phyloP scores from a whole-genome alignment of 2,888 invertebrate species.

The Elaeidobius kamerunicus region DNA sequence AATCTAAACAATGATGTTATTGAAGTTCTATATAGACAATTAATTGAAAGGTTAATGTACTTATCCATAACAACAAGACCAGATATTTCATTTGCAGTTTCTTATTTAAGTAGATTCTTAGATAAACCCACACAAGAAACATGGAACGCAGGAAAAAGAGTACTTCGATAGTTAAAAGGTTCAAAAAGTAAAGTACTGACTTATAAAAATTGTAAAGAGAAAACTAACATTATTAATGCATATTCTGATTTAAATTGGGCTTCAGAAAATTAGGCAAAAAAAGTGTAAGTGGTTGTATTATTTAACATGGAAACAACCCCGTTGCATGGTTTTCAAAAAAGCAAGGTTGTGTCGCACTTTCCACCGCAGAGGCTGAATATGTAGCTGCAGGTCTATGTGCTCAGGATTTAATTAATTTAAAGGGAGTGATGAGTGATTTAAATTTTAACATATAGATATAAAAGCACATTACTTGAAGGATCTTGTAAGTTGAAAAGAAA shows the following conservation, averaged over 20 bases:
- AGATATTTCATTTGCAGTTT: constrained; percentile 30
- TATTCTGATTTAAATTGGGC: constrained; percentile 30
- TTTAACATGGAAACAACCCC: constrained; percentile 26
- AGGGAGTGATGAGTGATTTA: constrained; percentile 7
- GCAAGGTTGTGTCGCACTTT: constrained; percentile 18
- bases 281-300: constrained; percentile 28
- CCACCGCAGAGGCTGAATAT: constrained; percentile 16
- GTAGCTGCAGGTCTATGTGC: not conserved
- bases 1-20: constrained; percentile 9
- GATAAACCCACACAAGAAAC: constrained; percentile 23
- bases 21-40: constrained; percentile 27
- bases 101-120: constrained; percentile 29
- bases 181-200: constrained; percentile 15
- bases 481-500: constrained; percentile 10
- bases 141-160: constrained; percentile 31
- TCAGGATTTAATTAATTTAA: constrained; percentile 9
- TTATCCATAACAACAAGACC: constrained; percentile 24
- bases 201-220: not conserved
- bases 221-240: not conserved
- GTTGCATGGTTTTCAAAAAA: constrained; percentile 11
- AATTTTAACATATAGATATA: constrained; percentile 19
- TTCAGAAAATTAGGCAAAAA: constrained; percentile 14
- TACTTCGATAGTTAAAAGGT: constrained; percentile 28
- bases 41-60: constrained; percentile 31
- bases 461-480: constrained; percentile 16